Evolutionary conservation across 2,888 invertebrate species (phyloP).

Genomic region (Neocrepidodera transversa): DNA sequence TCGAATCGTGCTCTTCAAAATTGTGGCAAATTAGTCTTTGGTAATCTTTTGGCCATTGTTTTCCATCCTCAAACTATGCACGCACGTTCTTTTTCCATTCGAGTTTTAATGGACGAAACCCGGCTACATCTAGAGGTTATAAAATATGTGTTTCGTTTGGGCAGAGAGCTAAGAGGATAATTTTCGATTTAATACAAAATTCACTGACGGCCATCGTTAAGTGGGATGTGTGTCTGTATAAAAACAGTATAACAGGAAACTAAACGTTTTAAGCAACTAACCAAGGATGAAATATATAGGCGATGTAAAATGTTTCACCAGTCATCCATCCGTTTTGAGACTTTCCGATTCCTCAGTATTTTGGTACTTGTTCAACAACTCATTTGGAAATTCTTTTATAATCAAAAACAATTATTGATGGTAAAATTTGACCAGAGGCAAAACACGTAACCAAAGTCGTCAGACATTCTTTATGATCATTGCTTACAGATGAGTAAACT

Average conservation of each 20-base stretch:
- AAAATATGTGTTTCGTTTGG: too few species aligned
- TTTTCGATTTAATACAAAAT: too few species aligned
- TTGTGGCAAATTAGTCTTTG: conserved; percentile 16
- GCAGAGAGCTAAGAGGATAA: too few species aligned
- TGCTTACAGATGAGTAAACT: conserved; percentile 34
- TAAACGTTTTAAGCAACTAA: conserved; percentile 49
- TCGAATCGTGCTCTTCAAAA: too few species aligned
- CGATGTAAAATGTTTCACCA: too few species aligned
- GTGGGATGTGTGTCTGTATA: conserved; percentile 58
- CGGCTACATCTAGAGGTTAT: conserved; percentile 7
- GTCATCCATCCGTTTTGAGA: conserved; percentile 57
- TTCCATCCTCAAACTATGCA: conserved; percentile 14
- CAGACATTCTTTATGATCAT: conserved; percentile 49
- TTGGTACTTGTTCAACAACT: background rate
- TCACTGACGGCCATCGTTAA: conserved; percentile 33
- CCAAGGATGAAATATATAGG: conserved; percentile 55
- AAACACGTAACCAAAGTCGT: conserved; percentile 42
- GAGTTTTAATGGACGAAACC: conserved; percentile 1
- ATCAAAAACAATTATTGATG: conserved; percentile 42
- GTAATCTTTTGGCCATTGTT: conserved; percentile 21
- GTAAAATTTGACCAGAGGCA: too few species aligned
- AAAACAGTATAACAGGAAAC: conserved; percentile 53
- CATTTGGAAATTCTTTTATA: conserved; percentile 36
- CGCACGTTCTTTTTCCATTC: conserved; percentile 12
- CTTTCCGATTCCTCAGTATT: conserved; percentile 6